Percentiles rank a stretch among this genome's conserved stretches.
Conservation (phyloP, 2,113 vertebrate genomes). For the Stercorarius parasiticus region DNA sequence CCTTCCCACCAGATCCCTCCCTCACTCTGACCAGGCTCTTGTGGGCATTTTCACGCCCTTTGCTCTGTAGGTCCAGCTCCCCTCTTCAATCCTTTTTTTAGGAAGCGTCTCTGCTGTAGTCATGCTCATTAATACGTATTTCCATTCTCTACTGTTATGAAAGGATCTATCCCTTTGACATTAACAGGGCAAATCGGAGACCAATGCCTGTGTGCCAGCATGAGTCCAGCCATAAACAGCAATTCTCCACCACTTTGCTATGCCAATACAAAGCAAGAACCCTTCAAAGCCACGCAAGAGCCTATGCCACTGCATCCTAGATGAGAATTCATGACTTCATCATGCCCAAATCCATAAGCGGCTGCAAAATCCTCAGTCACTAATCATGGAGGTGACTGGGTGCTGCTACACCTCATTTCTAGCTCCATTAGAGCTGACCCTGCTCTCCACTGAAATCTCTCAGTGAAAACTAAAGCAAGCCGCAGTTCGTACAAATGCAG, state of each 20-base stretch:
- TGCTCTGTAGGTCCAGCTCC: not conserved
- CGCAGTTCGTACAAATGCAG: not conserved
- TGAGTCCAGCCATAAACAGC: not conserved
- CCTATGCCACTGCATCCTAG: not conserved
- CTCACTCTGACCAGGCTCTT: not conserved
- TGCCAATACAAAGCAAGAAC: not conserved
- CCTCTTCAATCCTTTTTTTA: not conserved
- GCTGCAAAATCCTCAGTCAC: not conserved
- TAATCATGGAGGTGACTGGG: not conserved
- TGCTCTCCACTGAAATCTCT: not conserved
- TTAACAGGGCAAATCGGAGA: not conserved
- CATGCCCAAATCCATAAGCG: not conserved
- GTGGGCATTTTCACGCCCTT: not conserved
- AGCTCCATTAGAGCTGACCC: not conserved
- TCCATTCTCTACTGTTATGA: not conserved
- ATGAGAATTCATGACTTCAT: not conserved
- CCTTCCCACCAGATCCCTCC: not conserved
- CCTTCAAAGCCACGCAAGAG: not conserved
- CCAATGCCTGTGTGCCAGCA: not conserved
- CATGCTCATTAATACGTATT: not conserved
- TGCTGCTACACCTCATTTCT: not conserved
- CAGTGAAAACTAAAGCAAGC: not conserved
- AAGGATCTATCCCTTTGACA: not conserved
- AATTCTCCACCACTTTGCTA: not conserved
- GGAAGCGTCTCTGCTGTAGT: not conserved